Evolutionary conservation across 2,888 invertebrate genomes (phyloP).

Genomic region (Noctua janthina): DNA sequence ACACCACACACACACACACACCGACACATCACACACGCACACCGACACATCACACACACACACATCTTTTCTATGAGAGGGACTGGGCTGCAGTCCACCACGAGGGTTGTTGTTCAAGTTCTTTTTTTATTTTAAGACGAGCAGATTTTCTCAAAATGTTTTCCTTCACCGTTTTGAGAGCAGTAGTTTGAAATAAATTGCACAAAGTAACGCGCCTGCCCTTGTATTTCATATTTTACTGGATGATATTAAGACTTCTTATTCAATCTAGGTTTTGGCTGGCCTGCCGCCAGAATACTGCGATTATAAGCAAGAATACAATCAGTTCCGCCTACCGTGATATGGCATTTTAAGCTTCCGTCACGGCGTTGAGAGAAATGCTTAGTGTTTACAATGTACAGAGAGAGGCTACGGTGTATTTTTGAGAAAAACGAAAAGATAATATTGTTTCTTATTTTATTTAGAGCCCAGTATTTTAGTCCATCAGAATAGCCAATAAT

Average conservation of each 20-base stretch:
- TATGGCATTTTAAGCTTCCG: constrained; percentile 60
- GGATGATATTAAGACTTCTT: constrained; percentile 39
- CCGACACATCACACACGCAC: too few relatives aligned
- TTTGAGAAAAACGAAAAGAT: not conserved
- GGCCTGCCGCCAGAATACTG: constrained; percentile 47
- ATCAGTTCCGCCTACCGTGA: constrained; percentile 54
- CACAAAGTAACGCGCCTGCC: not conserved
- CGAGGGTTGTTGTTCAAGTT: not conserved
- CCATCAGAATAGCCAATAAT: too few relatives aligned
- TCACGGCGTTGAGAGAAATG: constrained; percentile 46
- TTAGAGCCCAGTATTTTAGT: too few relatives aligned
- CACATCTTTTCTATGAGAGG: not conserved
- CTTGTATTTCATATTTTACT: constrained; percentile 27
- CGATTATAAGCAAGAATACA: constrained; percentile 58
- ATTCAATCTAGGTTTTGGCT: constrained; percentile 54
- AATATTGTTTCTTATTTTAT: not conserved
- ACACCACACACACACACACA: too few relatives aligned
- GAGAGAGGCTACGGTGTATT: not conserved
- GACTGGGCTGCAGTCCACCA: not conserved
- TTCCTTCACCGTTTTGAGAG: not conserved
- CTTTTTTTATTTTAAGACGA: not conserved
- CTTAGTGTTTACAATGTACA: constrained; percentile 45
- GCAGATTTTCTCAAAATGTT: not conserved
- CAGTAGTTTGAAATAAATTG: not conserved
- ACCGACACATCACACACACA: too few relatives aligned